Evolutionary conservation across 2,888 invertebrate species (phyloP), one percentile per base, ranked within the genome.

Genomic region (Pristionchus mayeri): DNA sequence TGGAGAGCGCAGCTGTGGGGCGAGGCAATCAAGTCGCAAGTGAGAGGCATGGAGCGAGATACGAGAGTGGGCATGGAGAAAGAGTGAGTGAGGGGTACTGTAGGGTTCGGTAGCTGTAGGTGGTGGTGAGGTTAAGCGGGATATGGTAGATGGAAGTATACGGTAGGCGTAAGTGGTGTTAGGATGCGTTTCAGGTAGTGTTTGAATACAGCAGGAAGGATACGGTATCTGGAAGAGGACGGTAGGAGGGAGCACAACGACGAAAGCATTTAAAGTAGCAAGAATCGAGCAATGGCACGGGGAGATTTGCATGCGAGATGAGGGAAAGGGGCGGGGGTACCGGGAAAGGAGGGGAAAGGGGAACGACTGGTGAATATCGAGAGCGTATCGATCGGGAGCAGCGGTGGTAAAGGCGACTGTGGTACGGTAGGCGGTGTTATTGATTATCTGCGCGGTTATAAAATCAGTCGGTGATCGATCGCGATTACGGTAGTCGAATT

Each of bases 401-500:
- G 71, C 3, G 71, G 44, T 2, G 71, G 57, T 27, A 27, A 21
- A 9, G 60, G 37, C 37, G 67, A 1, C 11, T 9, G 37, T 40
- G 21, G 37, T 71, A 71, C 71, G 71, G 71, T 71, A 44, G n/a
- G 63, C 30, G 63, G 60, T 0, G 27, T 24, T 37, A 37, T 34
- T 63, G 63, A 63, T 63, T 63, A 34, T 30, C n/a, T n/a, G n/a
- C n/a, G 13, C 44, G 44, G 44, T 44, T 44, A 13, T 44, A 52
- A 18, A 52, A 21, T 24, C 54, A 57, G 63, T 34, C 34, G 30
- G 30, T 13, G 63, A 63, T 16, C 44, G 44, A 6, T n/a, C n/a
- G 2, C 7, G 48, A 18, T 48, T 44, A 48, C 76, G 21, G 76
- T 48, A 76, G 16, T 24, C n/a, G 7, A 24, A 27, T 87, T 88